These are phyloP conservation scores for Microctenopoma lineatum DNA, from an alignment of 2,797 vertebrate species.

Conservation along the genomic window DNA sequence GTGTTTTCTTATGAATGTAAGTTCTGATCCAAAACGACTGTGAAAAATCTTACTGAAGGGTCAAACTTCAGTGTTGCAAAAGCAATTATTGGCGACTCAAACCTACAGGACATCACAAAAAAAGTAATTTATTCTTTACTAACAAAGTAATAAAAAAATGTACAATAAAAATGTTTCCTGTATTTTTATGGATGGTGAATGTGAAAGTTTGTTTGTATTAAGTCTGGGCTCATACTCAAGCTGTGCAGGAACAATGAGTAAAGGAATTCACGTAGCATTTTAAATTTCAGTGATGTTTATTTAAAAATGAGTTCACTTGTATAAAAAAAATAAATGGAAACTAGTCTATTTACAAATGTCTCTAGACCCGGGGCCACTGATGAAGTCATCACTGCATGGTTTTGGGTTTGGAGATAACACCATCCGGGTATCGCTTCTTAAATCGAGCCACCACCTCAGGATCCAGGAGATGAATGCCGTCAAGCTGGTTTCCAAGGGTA, in stretches of 20 bases:
- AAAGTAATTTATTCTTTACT: slow-evolving; percentile 50
- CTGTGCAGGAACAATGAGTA: not conserved
- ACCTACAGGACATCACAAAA: slow-evolving; percentile 17
- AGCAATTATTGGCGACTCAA: slow-evolving; percentile 9
- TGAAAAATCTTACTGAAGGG: slow-evolving; percentile 20
- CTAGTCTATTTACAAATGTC: slow-evolving; percentile 37
- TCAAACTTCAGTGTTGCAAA: slow-evolving; percentile 18
- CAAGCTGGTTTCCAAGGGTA: slow-evolving; percentile 93
- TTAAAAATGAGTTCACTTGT: slow-evolving; percentile 47
- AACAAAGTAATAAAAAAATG: slow-evolving; percentile 56
- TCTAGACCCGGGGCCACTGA: slow-evolving; percentile 7
- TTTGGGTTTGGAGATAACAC: slow-evolving; percentile 93
- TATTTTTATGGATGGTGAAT: slow-evolving; percentile 32
- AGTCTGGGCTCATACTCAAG: not conserved
- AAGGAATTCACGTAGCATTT: not conserved
- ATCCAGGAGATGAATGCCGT: slow-evolving; percentile 93
- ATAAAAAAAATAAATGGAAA: slow-evolving; percentile 48
- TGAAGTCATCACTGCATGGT: slow-evolving; percentile 78
- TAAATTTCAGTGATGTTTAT: slow-evolving; percentile 41
- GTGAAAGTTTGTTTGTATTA: not conserved
- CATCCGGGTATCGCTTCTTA: slow-evolving; percentile 92
- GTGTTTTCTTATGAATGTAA: slow-evolving; percentile 27
- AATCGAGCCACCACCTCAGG: slow-evolving; percentile 93
- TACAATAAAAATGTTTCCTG: slow-evolving; percentile 39
- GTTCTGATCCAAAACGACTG: slow-evolving; percentile 20